Base-by-base conservation (phyloP, 2,113 vertebrate species). In the Microtus montanus region DNA sequence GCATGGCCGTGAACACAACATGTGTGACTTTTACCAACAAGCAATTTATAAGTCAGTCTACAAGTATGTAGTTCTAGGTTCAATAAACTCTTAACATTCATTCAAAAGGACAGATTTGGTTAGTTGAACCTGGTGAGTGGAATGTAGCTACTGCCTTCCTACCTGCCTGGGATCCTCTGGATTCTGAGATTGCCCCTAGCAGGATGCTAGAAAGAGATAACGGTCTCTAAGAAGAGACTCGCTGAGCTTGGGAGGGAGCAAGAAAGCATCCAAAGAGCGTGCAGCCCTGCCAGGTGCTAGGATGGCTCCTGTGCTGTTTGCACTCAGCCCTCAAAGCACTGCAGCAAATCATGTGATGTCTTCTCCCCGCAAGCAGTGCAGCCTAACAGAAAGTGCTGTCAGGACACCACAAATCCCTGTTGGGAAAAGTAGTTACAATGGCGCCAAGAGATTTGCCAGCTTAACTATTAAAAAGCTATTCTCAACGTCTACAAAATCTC, bases 391-490 rank as follows among this genome's bases (percentile, higher is more conserved):
- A 90, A 26, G 70, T 30, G 20, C 47, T 70, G 49, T 86, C 15
- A 20, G 85, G 61, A 85, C 54, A 86, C 14, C 1, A 9, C n/a
- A 47, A 41, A 19, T 1, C 33, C 30, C 38, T 92, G n/a, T n/a
- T 52, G 68, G 47, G 63, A 68, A 78, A 91, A 73, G 75, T 30
- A 87, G 58, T 91, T 44, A 71, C 3, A 75, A 41, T 3, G 64
- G 30, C 79, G 35, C 17, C 38, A 92, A 92, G 86, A 87, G 33
- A 94, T 41, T 92, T 77, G 52, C 17, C 15, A 17, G 4, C 10
- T 91, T 94, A 84, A 92, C 73, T 77, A 75, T 75, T 63, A 70
- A 82, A 91, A 91, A 75, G 15, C 13, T n/a, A 22, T 44, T 52
- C 70, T 47, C n/a, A 89, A 4, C n/a, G 41, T 91, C 54, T 41